Evolutionary conservation across 1,140 invertebrate genomes (phyloP).

Genomic region (Idris sp.): DNA sequence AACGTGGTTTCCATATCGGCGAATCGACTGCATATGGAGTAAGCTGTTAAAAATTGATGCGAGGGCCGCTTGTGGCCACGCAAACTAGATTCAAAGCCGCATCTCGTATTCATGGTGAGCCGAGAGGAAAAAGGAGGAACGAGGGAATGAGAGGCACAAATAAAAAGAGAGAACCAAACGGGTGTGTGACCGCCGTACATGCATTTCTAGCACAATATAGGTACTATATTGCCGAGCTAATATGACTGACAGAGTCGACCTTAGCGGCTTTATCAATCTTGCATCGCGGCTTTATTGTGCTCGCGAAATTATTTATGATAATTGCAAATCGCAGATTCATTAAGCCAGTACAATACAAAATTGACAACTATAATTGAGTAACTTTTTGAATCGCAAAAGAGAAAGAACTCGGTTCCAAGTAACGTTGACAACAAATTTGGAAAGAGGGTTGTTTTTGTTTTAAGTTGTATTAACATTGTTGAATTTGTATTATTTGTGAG

Average conservation of each 20-base stretch:
- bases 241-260: conserved; percentile 60
- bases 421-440: too few relatives aligned
- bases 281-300: conserved; percentile 30
- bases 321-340: conserved; percentile 55
- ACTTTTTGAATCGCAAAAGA: too few relatives aligned
- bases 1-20: conserved; percentile 76
- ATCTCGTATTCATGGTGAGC: conserved; percentile 77
- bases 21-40: conserved; percentile 68
- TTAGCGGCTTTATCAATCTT: conserved; percentile 58
- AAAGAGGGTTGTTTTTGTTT: too few relatives aligned
- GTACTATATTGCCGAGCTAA: conserved; percentile 63
- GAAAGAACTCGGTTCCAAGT: too few relatives aligned
- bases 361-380: too few relatives aligned
- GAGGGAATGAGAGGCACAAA: conserved; percentile 58
- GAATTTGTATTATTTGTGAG: too few relatives aligned
- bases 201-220: conserved; percentile 67
- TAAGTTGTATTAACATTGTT: too few relatives aligned
- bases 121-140: conserved; percentile 54
- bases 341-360: too few relatives aligned
- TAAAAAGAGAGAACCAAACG: conserved; percentile 51
- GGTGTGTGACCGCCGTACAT: conserved; percentile 57
- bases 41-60: conserved; percentile 78
- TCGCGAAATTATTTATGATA: conserved; percentile 51
- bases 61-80: conserved; percentile 69
- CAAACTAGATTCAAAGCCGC: conserved; percentile 77